Evolutionary conservation across 2,797 vertebrate species (phyloP), one percentile per base, ranked within the genome.

Genomic region (Hydrophis major): DNA sequence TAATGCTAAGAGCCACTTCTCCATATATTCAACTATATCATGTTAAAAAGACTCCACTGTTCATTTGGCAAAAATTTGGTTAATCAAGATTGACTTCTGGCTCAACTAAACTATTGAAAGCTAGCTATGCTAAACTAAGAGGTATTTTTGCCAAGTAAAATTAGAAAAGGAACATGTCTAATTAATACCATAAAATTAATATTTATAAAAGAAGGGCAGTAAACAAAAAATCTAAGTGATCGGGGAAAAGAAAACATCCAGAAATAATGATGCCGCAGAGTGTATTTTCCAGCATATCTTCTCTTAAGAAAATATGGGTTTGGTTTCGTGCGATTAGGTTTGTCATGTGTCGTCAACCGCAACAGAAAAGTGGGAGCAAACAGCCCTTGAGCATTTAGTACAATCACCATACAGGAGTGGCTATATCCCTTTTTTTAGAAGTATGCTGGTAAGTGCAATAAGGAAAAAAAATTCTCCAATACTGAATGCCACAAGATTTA

Each of bases 331-430:
- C 98, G 98, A 98, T 98, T 98, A 97, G 98, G 98, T 98, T 97
- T 98, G 98, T 98, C 98, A 99, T 99, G 99, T 98, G 98, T 98
- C 98, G 98, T 99, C 99, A 99, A 99, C 99, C 99, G 98, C 99
- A 98, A 98, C 99, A 99, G 99, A 99, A 99, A 98, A 99, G 99
- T 99, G 99, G 99, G 97, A 98, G 98, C 99, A 99, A 99, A 99
- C 99, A 99, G 98, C 98, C 98, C 97, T 98, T 98, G 98, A 98
- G 98, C 99, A 99, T 97, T 87, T 86, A 98, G 98, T 98, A 98
- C 97, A 95, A 98, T 97, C 98, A 98, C 98, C 98, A 27, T 96
- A 97, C 98, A 98, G 98, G 96, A 97, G 97, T 97, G 96, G 97
- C 96, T 94, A 97, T 96, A 97, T 97, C 98, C 97, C 97, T 95